Conservation (phyloP, 2,797 vertebrate species). For the Percopsis omiscomaycus region DNA sequence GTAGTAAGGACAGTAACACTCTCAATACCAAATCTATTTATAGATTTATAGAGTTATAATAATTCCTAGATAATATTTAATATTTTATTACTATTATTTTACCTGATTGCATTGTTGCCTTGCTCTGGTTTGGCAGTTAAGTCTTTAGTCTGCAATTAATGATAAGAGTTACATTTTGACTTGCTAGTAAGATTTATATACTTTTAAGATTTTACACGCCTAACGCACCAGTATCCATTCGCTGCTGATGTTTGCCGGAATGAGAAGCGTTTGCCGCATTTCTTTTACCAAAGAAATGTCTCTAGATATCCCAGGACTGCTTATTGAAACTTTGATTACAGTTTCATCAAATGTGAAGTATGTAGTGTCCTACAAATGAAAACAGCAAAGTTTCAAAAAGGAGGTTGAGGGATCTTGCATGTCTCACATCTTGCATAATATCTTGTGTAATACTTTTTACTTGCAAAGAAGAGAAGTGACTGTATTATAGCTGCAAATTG, state of each 20-base stretch:
- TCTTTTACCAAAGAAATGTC: constrained; percentile 14
- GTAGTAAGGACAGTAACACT: too few species aligned
- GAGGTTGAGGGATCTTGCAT: too few species aligned
- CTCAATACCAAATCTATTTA: constrained; percentile 50
- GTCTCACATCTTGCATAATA: too few species aligned
- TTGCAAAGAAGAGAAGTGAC: background rate
- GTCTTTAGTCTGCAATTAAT: constrained; percentile 61
- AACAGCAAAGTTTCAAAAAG: too few species aligned
- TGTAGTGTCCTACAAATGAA: constrained; percentile 62
- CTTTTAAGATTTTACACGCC: constrained; percentile 1
- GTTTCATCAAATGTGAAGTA: constrained; percentile 61
- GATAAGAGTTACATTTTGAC: constrained; percentile 8
- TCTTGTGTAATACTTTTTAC: too few species aligned
- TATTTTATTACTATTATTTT: constrained; percentile 12
- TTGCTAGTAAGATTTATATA: constrained; percentile 2
- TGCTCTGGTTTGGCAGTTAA: constrained; percentile 79
- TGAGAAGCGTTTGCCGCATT: constrained; percentile 69
- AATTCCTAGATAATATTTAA: background rate
- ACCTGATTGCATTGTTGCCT: constrained; percentile 87
- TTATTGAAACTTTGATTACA: constrained; percentile 28
- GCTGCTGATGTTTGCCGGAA: constrained; percentile 38
- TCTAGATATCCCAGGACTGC: background rate
- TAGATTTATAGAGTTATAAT: constrained; percentile 4
- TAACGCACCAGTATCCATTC: constrained; percentile 53
- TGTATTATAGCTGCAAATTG: too few species aligned